These are phyloP conservation scores for Apamea sordens DNA, from an alignment of 2,888 invertebrate genomes.

Conservation along the genomic window DNA sequence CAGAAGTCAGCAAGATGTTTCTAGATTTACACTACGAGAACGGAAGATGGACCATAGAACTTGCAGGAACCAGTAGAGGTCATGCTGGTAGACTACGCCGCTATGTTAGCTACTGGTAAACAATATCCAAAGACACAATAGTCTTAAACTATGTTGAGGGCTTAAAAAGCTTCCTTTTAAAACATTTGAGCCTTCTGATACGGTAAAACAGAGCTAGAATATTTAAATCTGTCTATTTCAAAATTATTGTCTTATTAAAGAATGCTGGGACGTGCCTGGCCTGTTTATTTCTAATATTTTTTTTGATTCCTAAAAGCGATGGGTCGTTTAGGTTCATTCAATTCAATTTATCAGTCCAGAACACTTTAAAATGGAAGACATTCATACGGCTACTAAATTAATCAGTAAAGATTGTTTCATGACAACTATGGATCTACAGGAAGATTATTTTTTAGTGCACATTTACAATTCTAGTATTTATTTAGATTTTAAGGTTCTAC, in stretches of 20 bases:
- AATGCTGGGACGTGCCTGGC: background rate
- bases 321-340: too few relatives aligned
- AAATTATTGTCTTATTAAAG: background rate
- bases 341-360: background rate
- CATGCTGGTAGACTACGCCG: too few relatives aligned
- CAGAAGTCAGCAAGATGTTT: too few relatives aligned
- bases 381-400: background rate
- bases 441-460: background rate
- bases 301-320: too few relatives aligned
- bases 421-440: constrained; percentile 5
- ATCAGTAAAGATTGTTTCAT: background rate
- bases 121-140: too few relatives aligned
- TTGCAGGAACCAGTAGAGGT: too few relatives aligned
- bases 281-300: background rate
- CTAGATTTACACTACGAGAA: too few relatives aligned
- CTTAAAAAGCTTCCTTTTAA: background rate
- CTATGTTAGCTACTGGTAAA: too few relatives aligned
- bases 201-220: background rate
- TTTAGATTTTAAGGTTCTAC: constrained; percentile 1
- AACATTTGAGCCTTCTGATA: background rate
- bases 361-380: background rate
- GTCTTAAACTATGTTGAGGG: too few relatives aligned
- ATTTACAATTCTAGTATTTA: background rate
- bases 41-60: too few relatives aligned
- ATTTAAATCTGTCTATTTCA: background rate